Base-by-base conservation (phyloP, 1,140 invertebrate genomes). In the Pemphigus obesinymphae region DNA sequence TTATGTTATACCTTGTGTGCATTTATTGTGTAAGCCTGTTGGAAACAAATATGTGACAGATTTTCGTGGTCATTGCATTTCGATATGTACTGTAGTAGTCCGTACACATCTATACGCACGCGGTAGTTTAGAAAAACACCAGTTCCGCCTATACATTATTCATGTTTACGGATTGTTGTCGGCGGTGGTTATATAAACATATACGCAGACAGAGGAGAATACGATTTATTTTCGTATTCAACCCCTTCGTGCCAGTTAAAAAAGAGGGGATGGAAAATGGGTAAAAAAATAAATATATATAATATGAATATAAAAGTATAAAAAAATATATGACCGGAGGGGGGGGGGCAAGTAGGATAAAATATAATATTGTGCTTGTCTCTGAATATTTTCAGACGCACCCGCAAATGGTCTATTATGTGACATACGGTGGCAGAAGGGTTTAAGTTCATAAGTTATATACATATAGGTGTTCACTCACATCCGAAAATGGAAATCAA, bases 41-140 rank as follows among this genome's bases (percentile, higher is more conserved):
- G 23, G 7, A 31, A 20, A 63, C 20, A 72, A 48, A 50, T 20
- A 70, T 5, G 17, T 31, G 5, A 73, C 26, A 8, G 26, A 48
- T 78, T 40, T 78, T 58, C 13, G 23, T 40, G 23, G 53, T 40
- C 50, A 37, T 40, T 3, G 23, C 37, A 61, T 78, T 78, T 78
- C 2, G 73, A 78, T 40, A 29, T 13, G 23, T 6, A 5, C 34
- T n/a, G n/a, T n/a, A n/a, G n/a, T n/a, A n/a, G n/a, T 10, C 17
- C 29, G 17, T 20, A 8, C 7, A n/a, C 31, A 34, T 17, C 34
- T 3, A 29, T 15, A 63, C 61, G 0, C 31, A 10, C 10, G n/a
- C 11, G 7, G 87, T 94, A 92, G 87, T 90, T 91, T 93, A 95
- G 91, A 13, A 90, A 91, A 82, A 87, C 86, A 84, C 20, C 8